phyloP scores from a whole-genome alignment of 1,140 invertebrate genomes.

The Cydia splendana region DNA sequence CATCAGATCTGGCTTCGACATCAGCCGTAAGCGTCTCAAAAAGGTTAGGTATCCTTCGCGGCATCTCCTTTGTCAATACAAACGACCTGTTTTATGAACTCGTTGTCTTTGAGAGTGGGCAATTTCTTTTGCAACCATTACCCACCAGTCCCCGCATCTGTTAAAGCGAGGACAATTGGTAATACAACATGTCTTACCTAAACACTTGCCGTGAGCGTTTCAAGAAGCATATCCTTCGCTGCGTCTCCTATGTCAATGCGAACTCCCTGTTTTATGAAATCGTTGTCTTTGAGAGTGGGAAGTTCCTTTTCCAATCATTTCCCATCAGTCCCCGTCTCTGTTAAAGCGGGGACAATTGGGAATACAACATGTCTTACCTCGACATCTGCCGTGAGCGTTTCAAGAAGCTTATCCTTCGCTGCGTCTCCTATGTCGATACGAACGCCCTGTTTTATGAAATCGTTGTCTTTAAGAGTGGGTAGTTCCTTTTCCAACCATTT shows the following conservation, averaged over 20 bases:
- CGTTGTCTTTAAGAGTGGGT: constrained; percentile 99
- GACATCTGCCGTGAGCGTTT: constrained; percentile 96
- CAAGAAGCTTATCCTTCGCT: constrained; percentile 94
- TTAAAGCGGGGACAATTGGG: too few relatives aligned
- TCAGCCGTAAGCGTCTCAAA: constrained; percentile 96
- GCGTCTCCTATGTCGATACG: constrained; percentile 96
- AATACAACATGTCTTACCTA: constrained; percentile 81
- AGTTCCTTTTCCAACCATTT: constrained; percentile 92
- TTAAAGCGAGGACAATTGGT: too few relatives aligned
- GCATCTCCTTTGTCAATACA: constrained; percentile 96
- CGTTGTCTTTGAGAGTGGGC: constrained; percentile 95
- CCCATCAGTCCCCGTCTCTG: too few relatives aligned
- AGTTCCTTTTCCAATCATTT: constrained; percentile 91
- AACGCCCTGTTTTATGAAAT: constrained; percentile 98
- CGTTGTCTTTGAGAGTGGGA: constrained; percentile 99
- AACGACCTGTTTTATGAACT: too few relatives aligned
- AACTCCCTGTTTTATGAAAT: constrained; percentile 98
- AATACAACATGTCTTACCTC: constrained; percentile 82
- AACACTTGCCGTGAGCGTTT: constrained; percentile 96
- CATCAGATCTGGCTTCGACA: too few relatives aligned
- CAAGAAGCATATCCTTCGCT: constrained; percentile 94
- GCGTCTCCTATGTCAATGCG: constrained; percentile 97
- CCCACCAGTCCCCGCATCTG: constrained; percentile 74
- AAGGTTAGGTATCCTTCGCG: constrained; percentile 92
- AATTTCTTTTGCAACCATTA: constrained; percentile 98